Percentiles rank a stretch among this genome's conserved stretches.
These are phyloP conservation scores for Eidolon helvum DNA, from an alignment of 2,113 vertebrate genomes.

Conservation along the genomic window DNA sequence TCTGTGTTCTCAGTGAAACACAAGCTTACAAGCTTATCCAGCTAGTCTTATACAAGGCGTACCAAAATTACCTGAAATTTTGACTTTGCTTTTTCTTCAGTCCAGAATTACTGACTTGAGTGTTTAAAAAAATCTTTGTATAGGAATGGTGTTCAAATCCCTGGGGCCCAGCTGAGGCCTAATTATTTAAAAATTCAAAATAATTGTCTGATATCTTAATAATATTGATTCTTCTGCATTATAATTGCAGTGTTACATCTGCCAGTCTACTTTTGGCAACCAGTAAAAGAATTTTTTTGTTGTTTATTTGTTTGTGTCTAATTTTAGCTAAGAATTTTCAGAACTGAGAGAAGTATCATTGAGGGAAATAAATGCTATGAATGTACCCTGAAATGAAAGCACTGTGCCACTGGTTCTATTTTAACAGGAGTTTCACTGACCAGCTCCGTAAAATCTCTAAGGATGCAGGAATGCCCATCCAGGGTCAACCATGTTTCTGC, in stretches of 20 bases:
- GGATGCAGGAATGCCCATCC: conserved; percentile 98
- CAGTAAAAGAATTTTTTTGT: neutral
- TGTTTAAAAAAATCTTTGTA: conserved; percentile 23
- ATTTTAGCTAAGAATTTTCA: conserved; percentile 46
- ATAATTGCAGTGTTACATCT: neutral
- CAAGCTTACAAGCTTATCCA: neutral
- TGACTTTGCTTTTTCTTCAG: conserved; percentile 31
- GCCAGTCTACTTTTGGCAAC: neutral
- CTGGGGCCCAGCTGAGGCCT: neutral
- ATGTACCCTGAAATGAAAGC: conserved; percentile 36
- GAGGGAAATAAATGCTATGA: neutral
- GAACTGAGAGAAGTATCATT: conserved; percentile 43
- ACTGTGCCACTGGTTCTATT: conserved; percentile 24
- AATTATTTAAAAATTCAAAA: conserved; percentile 14
- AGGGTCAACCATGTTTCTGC: conserved; percentile 99
- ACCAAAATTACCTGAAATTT: conserved; percentile 18
- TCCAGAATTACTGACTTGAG: neutral
- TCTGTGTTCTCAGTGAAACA: neutral
- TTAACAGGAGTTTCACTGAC: conserved; percentile 96
- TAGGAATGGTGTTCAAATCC: neutral
- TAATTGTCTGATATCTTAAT: neutral
- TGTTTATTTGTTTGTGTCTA: conserved; percentile 31
- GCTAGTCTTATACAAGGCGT: neutral
- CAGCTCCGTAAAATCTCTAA: conserved; percentile 99
- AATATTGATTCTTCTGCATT: neutral